Evolutionary conservation across 2,888 invertebrate species (phyloP).

Genomic region (Brenthis daphne): DNA sequence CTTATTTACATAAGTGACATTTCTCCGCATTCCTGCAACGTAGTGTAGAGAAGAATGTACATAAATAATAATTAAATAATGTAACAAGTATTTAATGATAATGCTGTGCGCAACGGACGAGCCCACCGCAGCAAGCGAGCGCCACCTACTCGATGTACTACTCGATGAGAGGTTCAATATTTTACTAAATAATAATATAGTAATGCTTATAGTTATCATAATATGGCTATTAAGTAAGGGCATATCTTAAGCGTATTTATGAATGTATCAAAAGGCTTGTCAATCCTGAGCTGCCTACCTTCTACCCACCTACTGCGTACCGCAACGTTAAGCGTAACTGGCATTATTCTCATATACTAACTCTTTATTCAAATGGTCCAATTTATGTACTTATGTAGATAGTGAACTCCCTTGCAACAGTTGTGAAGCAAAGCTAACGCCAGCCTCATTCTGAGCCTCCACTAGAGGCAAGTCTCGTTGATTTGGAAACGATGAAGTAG

Average conservation of each 20-base stretch:
- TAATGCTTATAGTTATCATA: slow-evolving; percentile 4
- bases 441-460: background rate
- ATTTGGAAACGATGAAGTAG: too few species aligned
- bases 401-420: background rate
- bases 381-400: slow-evolving; percentile 10
- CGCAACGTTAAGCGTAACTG: background rate
- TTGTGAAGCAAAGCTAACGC: background rate
- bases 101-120: slow-evolving; percentile 20
- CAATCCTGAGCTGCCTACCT: too few species aligned
- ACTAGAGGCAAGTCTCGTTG: background rate
- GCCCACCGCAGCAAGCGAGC: slow-evolving; percentile 14
- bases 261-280: background rate
- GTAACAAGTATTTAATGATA: background rate
- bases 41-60: slow-evolving; percentile 23
- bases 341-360: background rate
- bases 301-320: background rate
- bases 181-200: slow-evolving; percentile 1
- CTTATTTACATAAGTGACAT: too few species aligned
- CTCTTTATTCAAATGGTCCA: slow-evolving; percentile 19
- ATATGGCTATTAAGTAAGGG: background rate
- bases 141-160: background rate
- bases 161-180: background rate
- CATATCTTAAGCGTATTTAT: slow-evolving; percentile 3
- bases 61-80: slow-evolving; percentile 31
- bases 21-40: background rate